Conservation (phyloP, 2,797 vertebrate species). For the Psittacula derbiana region DNA sequence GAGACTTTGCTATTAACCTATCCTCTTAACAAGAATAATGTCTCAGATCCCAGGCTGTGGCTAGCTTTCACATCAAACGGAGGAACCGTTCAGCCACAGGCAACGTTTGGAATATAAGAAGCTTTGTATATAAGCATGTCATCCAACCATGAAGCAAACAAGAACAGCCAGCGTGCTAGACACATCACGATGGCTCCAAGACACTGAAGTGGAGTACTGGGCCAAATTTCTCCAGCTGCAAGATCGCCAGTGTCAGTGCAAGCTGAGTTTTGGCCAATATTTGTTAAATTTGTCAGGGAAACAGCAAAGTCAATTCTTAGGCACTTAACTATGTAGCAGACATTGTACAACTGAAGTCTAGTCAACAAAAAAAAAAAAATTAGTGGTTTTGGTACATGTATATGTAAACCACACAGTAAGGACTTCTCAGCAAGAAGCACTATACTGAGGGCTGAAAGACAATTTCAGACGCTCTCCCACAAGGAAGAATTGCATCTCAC, state of each 20-base stretch:
- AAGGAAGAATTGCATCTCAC: background rate
- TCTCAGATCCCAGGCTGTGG: background rate
- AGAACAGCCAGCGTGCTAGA: background rate
- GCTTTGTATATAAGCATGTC: background rate
- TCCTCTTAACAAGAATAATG: background rate
- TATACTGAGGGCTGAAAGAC: background rate
- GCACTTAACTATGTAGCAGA: background rate
- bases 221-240: constrained; percentile 14
- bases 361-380: background rate
- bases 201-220: background rate
- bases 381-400: background rate
- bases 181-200: background rate
- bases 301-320: background rate
- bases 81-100: background rate
- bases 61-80: background rate
- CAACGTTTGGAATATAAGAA: background rate
- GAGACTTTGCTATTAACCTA: background rate
- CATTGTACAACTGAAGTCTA: background rate
- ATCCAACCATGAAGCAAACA: background rate
- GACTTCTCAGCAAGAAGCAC: background rate
- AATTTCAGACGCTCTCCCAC: background rate
- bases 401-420: background rate
- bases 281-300: constrained; percentile 22
- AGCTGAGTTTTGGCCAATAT: background rate
- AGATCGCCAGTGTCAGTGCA: background rate